Evolutionary conservation across 1,140 invertebrate genomes (phyloP).

Genomic region (Caerostris extrusa): DNA sequence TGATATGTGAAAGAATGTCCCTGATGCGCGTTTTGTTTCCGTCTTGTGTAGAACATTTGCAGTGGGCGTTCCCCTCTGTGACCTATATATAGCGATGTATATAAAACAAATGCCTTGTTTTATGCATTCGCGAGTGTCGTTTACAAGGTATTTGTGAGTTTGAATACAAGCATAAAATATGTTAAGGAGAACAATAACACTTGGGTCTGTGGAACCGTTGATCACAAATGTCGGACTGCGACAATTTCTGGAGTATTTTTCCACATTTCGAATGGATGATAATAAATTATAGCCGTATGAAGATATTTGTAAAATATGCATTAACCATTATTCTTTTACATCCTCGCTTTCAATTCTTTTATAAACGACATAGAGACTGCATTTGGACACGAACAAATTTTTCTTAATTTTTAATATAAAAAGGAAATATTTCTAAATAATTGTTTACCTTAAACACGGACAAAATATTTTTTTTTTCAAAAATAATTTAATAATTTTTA

Average conservation of each 20-base stretch:
- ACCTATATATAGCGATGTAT: conserved; percentile 14
- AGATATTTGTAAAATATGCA: neutral
- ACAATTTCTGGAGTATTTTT: neutral
- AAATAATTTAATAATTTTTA: too few species aligned
- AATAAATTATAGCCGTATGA: neutral
- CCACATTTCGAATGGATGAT: neutral
- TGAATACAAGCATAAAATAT: conserved; percentile 3
- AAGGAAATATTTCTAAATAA: too few species aligned
- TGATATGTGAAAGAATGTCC: conserved; percentile 29
- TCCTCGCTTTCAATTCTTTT: too few species aligned
- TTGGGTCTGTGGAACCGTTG: neutral
- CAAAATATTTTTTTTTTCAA: too few species aligned
- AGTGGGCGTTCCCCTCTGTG: neutral
- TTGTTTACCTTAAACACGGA: too few species aligned
- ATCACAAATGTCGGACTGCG: neutral
- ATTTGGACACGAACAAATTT: too few species aligned
- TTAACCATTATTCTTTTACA: too few species aligned
- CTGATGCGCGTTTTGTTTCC: neutral
- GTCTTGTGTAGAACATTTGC: neutral
- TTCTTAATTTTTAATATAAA: too few species aligned
- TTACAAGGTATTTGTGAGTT: conserved; percentile 44
- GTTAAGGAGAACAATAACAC: neutral
- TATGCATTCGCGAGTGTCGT: conserved; percentile 36
- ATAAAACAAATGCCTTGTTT: conserved; percentile 51
- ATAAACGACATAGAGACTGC: too few species aligned